Percentiles rank a stretch among this genome's conserved stretches.
Conservation (phyloP, 2,888 invertebrate genomes). For the Petrolisthes cinctipes region DNA sequence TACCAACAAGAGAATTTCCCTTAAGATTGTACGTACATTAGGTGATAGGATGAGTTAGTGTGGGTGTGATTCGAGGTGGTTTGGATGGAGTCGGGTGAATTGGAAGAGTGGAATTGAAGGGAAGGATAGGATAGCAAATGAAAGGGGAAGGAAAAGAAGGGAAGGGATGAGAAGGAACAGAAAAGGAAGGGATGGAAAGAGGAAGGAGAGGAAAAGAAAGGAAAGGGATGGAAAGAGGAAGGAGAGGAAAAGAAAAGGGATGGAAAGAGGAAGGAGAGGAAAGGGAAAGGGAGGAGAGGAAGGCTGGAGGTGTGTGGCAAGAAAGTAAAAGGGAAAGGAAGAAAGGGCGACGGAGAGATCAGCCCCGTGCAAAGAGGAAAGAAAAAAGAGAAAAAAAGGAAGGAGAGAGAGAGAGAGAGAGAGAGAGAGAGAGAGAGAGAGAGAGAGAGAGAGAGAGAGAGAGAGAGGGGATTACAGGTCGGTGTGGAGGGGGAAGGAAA, state of each 20-base stretch:
- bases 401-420: background rate
- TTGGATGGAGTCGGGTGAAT: background rate
- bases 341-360: background rate
- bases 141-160: background rate
- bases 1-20: too few species aligned
- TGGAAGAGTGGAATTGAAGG: background rate
- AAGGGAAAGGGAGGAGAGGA: background rate
- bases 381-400: background rate
- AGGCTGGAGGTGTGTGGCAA: background rate
- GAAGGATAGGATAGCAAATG: background rate
- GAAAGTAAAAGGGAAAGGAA: background rate
- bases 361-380: background rate
- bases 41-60: background rate
- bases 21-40: background rate
- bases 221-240: background rate
- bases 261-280: background rate
- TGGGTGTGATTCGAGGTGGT: conserved; percentile 11
- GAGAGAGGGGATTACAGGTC: background rate
- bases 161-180: background rate
- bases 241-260: background rate
- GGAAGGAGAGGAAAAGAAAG: background rate
- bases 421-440: conserved; percentile 3
- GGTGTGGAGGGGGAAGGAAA: background rate
- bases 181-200: background rate
- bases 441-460: conserved; percentile 11